Conservation (phyloP, 2,888 invertebrate genomes). For the Leptopterna dolabrata region DNA sequence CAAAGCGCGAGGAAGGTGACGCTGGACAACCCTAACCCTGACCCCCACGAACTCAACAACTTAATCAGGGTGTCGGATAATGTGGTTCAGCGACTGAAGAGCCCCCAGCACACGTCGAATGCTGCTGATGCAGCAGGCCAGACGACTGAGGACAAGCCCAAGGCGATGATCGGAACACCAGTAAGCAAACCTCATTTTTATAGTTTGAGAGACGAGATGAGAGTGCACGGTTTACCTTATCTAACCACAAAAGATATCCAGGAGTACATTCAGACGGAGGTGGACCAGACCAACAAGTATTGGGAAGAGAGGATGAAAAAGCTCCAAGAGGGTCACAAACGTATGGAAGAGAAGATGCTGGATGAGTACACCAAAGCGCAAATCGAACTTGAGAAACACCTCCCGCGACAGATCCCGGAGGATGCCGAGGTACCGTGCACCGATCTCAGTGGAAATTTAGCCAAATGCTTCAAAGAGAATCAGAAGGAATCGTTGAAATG, state of each 20-base stretch:
- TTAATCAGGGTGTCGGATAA: conserved; percentile 39
- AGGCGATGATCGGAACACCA: conserved; percentile 23
- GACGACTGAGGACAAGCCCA: background rate
- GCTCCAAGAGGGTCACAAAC: conserved; percentile 34
- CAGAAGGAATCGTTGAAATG: conserved; percentile 44
- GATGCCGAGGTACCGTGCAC: conserved; percentile 49
- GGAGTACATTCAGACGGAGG: conserved; percentile 43
- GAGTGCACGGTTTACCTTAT: conserved; percentile 45
- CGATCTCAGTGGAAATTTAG: conserved; percentile 5
- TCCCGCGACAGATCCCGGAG: conserved; percentile 20
- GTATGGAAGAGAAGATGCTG: conserved; percentile 31
- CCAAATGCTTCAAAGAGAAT: conserved; percentile 45
- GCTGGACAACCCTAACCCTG: conserved; percentile 40
- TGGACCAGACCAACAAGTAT: conserved; percentile 42
- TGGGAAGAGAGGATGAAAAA: conserved; percentile 45
- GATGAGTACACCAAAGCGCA: conserved; percentile 47
- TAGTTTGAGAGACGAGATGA: conserved; percentile 40
- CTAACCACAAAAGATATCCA: conserved; percentile 51
- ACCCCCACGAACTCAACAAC: conserved; percentile 40
- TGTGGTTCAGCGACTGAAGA: conserved; percentile 33
- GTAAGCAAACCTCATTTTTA: conserved; percentile 32
- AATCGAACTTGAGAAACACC: conserved; percentile 47
- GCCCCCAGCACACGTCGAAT: background rate
- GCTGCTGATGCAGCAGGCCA: background rate
- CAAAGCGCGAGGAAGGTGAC: conserved; percentile 45